Evolutionary conservation across 1,140 invertebrate genomes (phyloP), one percentile per base, ranked within the genome.

Genomic region (Theocolax elegans): DNA sequence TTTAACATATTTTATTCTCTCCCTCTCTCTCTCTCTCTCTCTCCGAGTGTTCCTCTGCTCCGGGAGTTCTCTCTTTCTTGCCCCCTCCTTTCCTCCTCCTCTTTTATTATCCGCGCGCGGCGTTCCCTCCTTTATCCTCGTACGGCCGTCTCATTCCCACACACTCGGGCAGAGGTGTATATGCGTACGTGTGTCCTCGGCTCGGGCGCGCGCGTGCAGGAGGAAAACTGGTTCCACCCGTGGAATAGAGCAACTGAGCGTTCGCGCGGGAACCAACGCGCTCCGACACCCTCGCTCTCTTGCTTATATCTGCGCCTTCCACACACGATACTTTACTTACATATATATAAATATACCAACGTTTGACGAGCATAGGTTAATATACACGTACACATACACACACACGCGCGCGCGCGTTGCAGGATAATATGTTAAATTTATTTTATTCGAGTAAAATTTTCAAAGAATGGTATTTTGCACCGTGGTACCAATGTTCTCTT

Each of bases 211-310:
- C 46, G 71, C 46, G 72, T 44, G 74, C 76, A 75, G 67, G 76
- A 84, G 81, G 80, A 85, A 85, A 85, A 85, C 84, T 85, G 83
- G 83, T 85, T 85, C 80, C 83, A 81, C 77, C 74, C 79, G 80
- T 77, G 81, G 82, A 83, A 84, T 85, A 85, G 81, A 84, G 80
- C 78, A 83, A 80, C 81, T 80, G 74, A 75, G 79, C 21, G 64
- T 75, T 72, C 78, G 77, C 73, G 12, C 53, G 17, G 27, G 27
- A 29, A 7, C 13, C 19, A 15, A 2, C n/a, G 12, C 74, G 54
- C 70, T 74, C 74, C 74, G 75, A 81, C 81, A 82, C 80, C 80
- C 79, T 82, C 80, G 74, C 74, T 74, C 35, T n/a, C 25, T n/a
- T n/a, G n/a, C n/a, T n/a, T n/a, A 10, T n/a, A n/a, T 4, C 42